Base-by-base conservation (phyloP, 2,888 invertebrate species). In the Deilephila elpenor region DNA sequence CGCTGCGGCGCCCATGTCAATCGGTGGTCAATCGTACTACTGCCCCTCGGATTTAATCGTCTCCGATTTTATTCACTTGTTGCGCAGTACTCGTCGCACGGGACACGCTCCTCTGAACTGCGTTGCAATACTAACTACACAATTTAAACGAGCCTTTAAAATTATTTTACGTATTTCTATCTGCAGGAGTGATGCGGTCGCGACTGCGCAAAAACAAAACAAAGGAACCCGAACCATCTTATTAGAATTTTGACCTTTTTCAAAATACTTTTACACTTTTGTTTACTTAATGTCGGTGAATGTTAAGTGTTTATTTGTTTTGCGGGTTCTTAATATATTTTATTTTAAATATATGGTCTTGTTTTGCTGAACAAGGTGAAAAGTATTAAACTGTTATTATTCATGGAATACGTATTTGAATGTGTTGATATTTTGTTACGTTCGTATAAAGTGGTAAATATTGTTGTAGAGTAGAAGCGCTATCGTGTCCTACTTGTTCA, bases 1-100 rank as follows among this genome's bases (percentile, higher is more conserved):
- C 80, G 93, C 92, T 75, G 94, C 92, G 78, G 93, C 93, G 82
- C 95, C 95, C 95, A 95, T 95, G 86, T 89, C 92, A 90, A 86
- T 84, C 83, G 83, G 84, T 89, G 88, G 83, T 86, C 91, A 88
- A 91, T 89, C 82, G 83, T 81, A 83, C 83, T 82, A 91, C 91
- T 92, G 91, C 85, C 85, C 82, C 88, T 83, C 88, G 81, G 78
- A 84, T 87, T 85, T 83, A 85, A 87, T 86, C 85, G 90, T 86
- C 83, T 80, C 84, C 84, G 89, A 90, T 92, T 93, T 90, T 93
- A 93, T 93, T 91, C 89, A 91, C 89, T 88, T 84, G 88, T 91
- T 91, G 90, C 91, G 90, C 83, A 90, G 88, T 87, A 85, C 82
- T 83, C 86, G 85, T 85, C 87, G 86, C 85, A 84, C 88, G 86